Conservation (phyloP, 2,113 vertebrate species). For the Hyaena hyaena region DNA sequence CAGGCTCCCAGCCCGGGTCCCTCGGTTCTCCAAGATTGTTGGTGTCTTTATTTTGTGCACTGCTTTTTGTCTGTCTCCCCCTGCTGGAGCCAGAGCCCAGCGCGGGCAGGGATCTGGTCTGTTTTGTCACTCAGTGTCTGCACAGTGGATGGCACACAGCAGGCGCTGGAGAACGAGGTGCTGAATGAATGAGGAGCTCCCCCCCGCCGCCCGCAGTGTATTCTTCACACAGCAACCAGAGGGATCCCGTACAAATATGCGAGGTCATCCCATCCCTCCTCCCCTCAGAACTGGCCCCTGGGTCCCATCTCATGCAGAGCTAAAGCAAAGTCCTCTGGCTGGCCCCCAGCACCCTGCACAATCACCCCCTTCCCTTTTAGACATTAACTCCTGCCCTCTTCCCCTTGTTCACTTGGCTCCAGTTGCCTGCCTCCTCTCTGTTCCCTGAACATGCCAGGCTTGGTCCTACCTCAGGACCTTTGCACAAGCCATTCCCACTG, state of each 20-base stretch:
- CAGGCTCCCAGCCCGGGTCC: not conserved
- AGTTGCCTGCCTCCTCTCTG: too few species aligned
- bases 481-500: not conserved
- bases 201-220: too few species aligned
- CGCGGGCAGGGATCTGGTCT: fast-evolving
- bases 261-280: not conserved
- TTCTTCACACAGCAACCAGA: not conserved
- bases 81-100: slow-evolving; percentile 1
- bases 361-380: not conserved
- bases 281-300: not conserved
- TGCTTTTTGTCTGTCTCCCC: not conserved
- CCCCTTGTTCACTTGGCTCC: not conserved
- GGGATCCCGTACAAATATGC: not conserved
- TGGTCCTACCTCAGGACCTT: not conserved
- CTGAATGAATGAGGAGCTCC: not conserved
- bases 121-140: not conserved
- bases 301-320: not conserved
- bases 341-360: not conserved
- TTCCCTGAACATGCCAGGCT: not conserved
- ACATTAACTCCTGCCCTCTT: not conserved
- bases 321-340: not conserved
- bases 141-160: not conserved
- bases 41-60: not conserved
- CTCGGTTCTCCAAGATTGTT: not conserved
- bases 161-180: not conserved